These are phyloP conservation scores for Petrolisthes cinctipes DNA, from an alignment of 2,888 invertebrate genomes.

Conservation along the genomic window DNA sequence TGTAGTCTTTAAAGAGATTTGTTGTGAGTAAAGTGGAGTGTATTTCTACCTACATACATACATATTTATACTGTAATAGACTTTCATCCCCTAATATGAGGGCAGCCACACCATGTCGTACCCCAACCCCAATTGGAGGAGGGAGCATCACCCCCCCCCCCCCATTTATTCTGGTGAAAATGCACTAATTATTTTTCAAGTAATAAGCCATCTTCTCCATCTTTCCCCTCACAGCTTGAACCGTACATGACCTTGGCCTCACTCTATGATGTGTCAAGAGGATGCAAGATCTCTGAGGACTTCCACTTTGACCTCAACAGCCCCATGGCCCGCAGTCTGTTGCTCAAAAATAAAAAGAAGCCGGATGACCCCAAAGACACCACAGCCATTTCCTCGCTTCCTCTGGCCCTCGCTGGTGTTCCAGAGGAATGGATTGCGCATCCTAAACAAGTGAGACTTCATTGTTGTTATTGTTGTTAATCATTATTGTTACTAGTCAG, in stretches of 20 bases:
- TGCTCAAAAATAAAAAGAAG: constrained; percentile 73
- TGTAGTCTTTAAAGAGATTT: background rate
- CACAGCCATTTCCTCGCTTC: constrained; percentile 72
- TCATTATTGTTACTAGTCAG: too few relatives aligned
- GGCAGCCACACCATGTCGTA: too few relatives aligned
- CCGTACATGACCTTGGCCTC: constrained; percentile 92
- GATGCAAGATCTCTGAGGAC: constrained; percentile 91
- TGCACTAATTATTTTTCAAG: too few relatives aligned
- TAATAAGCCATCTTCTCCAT: too few relatives aligned
- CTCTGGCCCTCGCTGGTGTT: constrained; percentile 79
- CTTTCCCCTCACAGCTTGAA: constrained; percentile 77
- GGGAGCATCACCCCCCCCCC: too few relatives aligned
- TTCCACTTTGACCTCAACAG: constrained; percentile 91
- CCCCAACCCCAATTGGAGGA: too few relatives aligned
- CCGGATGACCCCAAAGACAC: constrained; percentile 73
- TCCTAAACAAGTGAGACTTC: constrained; percentile 75
- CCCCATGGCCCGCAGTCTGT: constrained; percentile 77
- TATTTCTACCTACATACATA: background rate
- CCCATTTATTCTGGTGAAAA: too few relatives aligned
- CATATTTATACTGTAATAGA: background rate
- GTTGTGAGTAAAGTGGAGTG: background rate
- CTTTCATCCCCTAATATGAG: too few relatives aligned
- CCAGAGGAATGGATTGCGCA: constrained; percentile 81
- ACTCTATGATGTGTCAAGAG: constrained; percentile 88
- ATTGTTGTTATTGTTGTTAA: background rate